Conservation (phyloP, 2,113 vertebrate genomes). For the Prionailurus viverrinus region DNA sequence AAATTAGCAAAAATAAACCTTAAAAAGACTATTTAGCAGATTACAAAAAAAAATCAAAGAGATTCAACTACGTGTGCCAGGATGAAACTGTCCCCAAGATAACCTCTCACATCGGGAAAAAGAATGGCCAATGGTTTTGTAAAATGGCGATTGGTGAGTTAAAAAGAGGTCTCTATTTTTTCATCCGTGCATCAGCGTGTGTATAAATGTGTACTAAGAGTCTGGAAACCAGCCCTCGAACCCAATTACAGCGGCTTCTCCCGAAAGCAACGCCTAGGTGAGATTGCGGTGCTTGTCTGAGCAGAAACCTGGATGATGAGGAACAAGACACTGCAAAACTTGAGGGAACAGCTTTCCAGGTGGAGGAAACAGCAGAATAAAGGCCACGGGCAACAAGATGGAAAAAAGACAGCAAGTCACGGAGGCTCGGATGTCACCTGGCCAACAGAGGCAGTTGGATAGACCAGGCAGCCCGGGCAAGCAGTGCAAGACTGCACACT, state of each 20-base stretch:
- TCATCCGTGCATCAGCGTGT: neutral
- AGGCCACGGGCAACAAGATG: fast-evolving
- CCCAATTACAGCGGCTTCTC: neutral
- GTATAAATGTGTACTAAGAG: too few relatives aligned
- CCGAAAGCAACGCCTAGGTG: neutral
- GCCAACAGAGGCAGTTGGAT: too few relatives aligned
- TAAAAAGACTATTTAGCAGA: neutral
- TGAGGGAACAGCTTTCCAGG: neutral
- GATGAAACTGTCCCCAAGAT: neutral
- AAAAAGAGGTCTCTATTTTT: neutral
- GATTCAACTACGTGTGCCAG: too few relatives aligned
- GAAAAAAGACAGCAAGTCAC: neutral
- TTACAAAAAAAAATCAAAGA: neutral
- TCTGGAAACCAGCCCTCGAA: neutral
- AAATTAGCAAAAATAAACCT: neutral
- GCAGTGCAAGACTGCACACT: too few relatives aligned
- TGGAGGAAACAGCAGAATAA: neutral
- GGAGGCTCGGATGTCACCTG: too few relatives aligned
- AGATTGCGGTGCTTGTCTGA: fast-evolving
- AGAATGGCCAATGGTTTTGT: neutral
- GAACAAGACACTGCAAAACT: neutral
- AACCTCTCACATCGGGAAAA: neutral
- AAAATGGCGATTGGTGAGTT: neutral
- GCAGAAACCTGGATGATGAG: neutral
- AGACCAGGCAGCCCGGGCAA: too few relatives aligned